These are phyloP conservation scores for Bombus balteatus DNA, from an alignment of 1,140 invertebrate species.

Conservation along the genomic window DNA sequence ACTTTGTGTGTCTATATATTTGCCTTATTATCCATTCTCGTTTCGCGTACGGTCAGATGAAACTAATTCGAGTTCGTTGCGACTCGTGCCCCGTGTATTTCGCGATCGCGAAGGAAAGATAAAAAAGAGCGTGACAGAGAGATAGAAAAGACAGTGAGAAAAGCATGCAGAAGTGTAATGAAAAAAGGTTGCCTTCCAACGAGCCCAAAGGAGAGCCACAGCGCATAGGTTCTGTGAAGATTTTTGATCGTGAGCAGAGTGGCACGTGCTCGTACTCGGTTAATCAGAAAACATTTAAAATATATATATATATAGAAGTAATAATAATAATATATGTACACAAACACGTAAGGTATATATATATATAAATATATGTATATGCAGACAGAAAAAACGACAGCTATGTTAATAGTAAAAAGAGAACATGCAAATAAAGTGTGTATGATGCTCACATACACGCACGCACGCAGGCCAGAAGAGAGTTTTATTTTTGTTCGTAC, in stretches of 20 bases:
- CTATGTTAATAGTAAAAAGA: slow-evolving; percentile 51
- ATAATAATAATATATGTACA: slow-evolving; percentile 59
- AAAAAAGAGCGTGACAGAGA: slow-evolving; percentile 58
- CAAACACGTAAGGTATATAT: slow-evolving; percentile 49
- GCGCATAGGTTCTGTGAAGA: slow-evolving; percentile 67
- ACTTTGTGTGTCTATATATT: no score
- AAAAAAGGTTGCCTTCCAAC: slow-evolving; percentile 67
- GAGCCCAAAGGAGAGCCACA: slow-evolving; percentile 69
- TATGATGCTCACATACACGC: slow-evolving; percentile 65
- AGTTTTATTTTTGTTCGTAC: slow-evolving; percentile 41
- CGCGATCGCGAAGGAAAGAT: slow-evolving; percentile 56
- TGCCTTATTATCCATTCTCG: not conserved
- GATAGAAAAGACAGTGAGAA: slow-evolving; percentile 61
- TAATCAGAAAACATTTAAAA: slow-evolving; percentile 61
- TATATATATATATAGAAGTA: slow-evolving; percentile 58
- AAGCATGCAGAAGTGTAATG: slow-evolving; percentile 74
- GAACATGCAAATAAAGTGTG: slow-evolving; percentile 71
- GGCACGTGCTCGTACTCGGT: slow-evolving; percentile 74
- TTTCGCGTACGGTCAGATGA: not conserved
- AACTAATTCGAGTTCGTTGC: not conserved
- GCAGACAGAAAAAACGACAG: slow-evolving; percentile 49
- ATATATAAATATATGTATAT: slow-evolving; percentile 18
- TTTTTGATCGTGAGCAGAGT: slow-evolving; percentile 70
- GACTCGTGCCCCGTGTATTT: slow-evolving; percentile 12
- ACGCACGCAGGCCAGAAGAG: slow-evolving; percentile 71